Base-by-base conservation (phyloP, 2,797 vertebrate genomes). In the Capromys pilorides region DNA sequence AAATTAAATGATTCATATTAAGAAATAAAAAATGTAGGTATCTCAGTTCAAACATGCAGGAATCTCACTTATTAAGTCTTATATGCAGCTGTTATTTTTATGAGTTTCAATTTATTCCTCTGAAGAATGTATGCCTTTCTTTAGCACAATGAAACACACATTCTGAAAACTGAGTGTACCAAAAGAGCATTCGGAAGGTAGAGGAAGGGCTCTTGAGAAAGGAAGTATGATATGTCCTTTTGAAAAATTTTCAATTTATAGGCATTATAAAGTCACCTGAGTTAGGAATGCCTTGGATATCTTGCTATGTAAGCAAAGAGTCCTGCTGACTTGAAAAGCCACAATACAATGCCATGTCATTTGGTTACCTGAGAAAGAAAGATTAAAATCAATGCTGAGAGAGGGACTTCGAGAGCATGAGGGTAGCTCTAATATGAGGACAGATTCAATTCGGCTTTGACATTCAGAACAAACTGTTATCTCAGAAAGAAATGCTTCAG, bases 321-420 rank as follows among this genome's bases (percentile, higher is more conserved):
- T 71, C 39, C 14, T n/a, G 19, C 11, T 77, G 62, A 33, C 87
- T 85, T 86, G 57, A 93, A 95, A 96, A 90, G 1, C 6, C 51
- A 78, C 22, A 85, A 39, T 1, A 87, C 6, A 84, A 71, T 80
- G 12, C 4, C 26, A 45, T 73, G 22, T 75, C 11, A 39, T 95
- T 88, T 92, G 73, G 51, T 57, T 79, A 33, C 54, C 86, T 57
- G 33, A 93, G 39, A 87, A 93, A 81, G 28, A 59, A 21, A 71
- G 19, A 80, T 66, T 91, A 86, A 93, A 92, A 88, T 95, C 51
- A 49, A 26, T 83, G 18, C 75, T 75, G n/a, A 33, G 10, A 13
- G 26, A 82, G 0, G 11, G 33, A 81, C 14, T 90, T 94, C 31
- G 84, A 89, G 64, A 96, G 31, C 6, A 36, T 79, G 31, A 90